Conservation (phyloP, 1,140 invertebrate species). For the Brachionus manjavacas region DNA sequence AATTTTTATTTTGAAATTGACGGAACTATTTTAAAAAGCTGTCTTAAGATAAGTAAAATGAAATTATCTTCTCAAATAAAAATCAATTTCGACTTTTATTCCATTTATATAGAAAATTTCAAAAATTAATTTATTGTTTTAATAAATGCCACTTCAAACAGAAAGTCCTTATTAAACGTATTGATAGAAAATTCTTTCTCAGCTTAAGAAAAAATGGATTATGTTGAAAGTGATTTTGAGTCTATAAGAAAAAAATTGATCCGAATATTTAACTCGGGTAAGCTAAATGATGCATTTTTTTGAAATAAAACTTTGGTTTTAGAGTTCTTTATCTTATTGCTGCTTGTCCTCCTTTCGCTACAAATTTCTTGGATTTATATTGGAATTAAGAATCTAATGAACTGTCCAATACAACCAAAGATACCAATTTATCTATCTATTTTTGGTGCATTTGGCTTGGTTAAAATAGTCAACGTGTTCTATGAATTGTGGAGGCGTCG, state of each 20-base stretch:
- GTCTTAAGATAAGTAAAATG: background rate
- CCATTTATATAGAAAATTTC: background rate
- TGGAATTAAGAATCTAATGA: constrained; percentile 52
- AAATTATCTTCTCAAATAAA: constrained; percentile 1
- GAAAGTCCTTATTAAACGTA: background rate
- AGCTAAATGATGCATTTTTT: background rate
- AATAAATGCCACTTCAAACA: background rate
- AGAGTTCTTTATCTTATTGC: constrained; percentile 13
- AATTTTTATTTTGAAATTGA: background rate
- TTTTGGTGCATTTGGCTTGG: constrained; percentile 50
- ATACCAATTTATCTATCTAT: constrained; percentile 53
- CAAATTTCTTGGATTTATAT: background rate
- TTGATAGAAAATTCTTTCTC: background rate
- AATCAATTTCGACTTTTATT: background rate
- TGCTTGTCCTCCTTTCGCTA: background rate
- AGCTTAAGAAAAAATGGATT: constrained; percentile 13
- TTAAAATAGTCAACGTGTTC: constrained; percentile 58
- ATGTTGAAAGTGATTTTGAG: constrained; percentile 19
- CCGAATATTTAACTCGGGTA: constrained; percentile 6
- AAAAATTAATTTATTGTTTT: background rate
- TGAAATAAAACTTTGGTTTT: too few species aligned
- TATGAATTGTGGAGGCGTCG: constrained; percentile 66
- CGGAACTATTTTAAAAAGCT: background rate
- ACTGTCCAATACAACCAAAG: constrained; percentile 50
- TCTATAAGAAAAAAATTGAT: constrained; percentile 32